Conservation (phyloP, 2,888 invertebrate species). For the Linyphia triangularis region DNA sequence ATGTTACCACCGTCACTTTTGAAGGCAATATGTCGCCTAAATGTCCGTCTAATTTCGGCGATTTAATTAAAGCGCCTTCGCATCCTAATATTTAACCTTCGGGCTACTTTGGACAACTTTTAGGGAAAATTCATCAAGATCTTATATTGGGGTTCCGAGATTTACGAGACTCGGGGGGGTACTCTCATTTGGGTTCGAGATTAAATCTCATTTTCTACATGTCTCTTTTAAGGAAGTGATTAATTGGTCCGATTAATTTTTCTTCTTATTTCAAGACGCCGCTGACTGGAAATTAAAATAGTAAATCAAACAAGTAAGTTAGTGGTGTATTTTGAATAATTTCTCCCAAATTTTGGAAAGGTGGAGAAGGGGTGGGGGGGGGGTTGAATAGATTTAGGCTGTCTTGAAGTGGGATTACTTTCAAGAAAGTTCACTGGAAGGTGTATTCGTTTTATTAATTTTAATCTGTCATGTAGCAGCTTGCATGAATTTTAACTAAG, state of each 20-base stretch:
- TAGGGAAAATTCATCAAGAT: constrained; percentile 10
- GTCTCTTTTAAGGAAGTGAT: not conserved
- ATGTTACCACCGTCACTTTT: not conserved
- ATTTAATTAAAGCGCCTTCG: constrained; percentile 3
- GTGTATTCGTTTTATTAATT: too few species aligned
- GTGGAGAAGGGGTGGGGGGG: not conserved
- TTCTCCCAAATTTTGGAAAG: not conserved
- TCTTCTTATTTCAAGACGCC: not conserved
- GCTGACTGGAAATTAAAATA: not conserved
- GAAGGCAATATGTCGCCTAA: not conserved
- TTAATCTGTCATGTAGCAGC: too few species aligned
- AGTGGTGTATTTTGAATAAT: not conserved
- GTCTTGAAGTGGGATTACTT: not conserved
- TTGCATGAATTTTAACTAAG: too few species aligned
- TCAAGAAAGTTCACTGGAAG: too few species aligned
- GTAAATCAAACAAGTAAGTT: constrained; percentile 9
- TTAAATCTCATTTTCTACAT: constrained; percentile 1
- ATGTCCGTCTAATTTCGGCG: not conserved
- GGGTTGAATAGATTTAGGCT: too few species aligned
- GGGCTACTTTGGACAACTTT: not conserved
- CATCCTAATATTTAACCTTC: not conserved
- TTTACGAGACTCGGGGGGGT: not conserved
- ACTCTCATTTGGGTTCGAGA: constrained; percentile 1
- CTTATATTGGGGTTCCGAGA: constrained; percentile 4
- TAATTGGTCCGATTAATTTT: constrained; percentile 4